Evolutionary conservation across 1,140 invertebrate species (phyloP).

Genomic region (Drosophila busckii): DNA sequence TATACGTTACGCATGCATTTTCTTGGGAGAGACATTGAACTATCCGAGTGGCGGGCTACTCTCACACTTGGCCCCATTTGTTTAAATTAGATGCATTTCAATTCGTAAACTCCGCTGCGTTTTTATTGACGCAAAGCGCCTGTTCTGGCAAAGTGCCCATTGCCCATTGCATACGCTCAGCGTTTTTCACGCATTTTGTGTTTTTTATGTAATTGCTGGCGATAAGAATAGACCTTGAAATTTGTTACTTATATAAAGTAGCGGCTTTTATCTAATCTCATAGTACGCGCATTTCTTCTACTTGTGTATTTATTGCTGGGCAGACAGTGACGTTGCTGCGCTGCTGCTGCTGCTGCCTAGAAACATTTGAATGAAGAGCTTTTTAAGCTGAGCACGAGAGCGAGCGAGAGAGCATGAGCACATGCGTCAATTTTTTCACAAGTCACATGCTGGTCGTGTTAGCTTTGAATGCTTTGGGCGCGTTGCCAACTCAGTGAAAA

Average conservation of each 20-base stretch:
- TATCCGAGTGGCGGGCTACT: conserved; percentile 11
- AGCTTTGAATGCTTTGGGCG: conserved; percentile 24
- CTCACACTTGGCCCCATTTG: conserved; percentile 27
- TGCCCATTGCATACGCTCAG: not conserved
- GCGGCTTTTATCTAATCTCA: conserved; percentile 59
- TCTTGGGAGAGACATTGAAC: conserved; percentile 16
- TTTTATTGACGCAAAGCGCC: conserved; percentile 5
- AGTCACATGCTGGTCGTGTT: conserved; percentile 60
- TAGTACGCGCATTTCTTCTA: conserved; percentile 50
- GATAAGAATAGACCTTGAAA: conserved; percentile 65
- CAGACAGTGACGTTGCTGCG: conserved; percentile 6
- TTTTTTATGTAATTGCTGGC: conserved; percentile 59
- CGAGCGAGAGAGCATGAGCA: conserved; percentile 7
- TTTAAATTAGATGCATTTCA: conserved; percentile 21
- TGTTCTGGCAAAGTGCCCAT: conserved; percentile 10
- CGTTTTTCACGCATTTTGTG: not conserved
- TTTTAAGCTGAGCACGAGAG: conserved; percentile 10
- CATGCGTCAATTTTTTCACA: conserved; percentile 43
- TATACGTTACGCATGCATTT: not conserved
- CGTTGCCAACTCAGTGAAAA: conserved; percentile 53
- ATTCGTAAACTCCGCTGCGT: conserved; percentile 30
- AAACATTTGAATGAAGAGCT: conserved; percentile 8
- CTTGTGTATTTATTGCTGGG: too few relatives aligned
- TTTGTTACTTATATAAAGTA: conserved; percentile 52
- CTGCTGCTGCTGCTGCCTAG: not conserved